A percentile compares a stretch with the other conserved stretches of the same genome.
Evolutionary conservation across 2,888 invertebrate species (phyloP).

Genomic region (Syritta pipiens): DNA sequence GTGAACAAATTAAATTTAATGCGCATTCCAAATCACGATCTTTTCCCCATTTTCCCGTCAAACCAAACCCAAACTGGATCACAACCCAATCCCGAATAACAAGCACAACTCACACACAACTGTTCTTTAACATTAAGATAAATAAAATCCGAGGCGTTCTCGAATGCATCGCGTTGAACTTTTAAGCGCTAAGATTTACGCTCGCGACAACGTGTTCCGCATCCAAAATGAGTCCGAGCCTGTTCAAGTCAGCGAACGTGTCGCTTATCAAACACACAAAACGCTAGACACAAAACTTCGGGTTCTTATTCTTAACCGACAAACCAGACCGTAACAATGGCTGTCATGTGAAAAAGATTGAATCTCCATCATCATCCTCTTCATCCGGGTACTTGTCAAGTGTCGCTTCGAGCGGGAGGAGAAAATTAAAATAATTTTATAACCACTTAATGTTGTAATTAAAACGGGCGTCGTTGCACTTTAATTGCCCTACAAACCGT

Average conservation of each 20-base stretch:
- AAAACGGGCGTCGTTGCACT: constrained; percentile 31
- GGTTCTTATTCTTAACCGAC: constrained; percentile 2
- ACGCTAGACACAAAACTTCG: background rate
- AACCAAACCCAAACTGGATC: constrained; percentile 16
- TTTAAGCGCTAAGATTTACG: constrained; percentile 28
- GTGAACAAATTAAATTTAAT: background rate
- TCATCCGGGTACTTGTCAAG: constrained; percentile 22
- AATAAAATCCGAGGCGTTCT: constrained; percentile 32
- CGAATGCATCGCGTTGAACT: constrained; percentile 14
- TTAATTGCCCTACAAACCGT: constrained; percentile 18
- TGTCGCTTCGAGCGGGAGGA: constrained; percentile 5
- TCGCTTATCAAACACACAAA: constrained; percentile 15
- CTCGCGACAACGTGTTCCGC: constrained; percentile 24
- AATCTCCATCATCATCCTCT: background rate
- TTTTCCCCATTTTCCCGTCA: background rate
- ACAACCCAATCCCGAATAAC: background rate
- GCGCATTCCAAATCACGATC: background rate
- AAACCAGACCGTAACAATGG: constrained; percentile 28
- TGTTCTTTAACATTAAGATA: constrained; percentile 47
- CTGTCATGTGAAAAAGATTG: background rate
- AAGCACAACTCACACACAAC: constrained; percentile 15
- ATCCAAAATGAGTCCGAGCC: constrained; percentile 31
- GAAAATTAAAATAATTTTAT: constrained; percentile 39
- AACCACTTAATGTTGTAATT: constrained; percentile 53
- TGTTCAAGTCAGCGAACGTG: constrained; percentile 1